Evolutionary conservation across 35 echinoderm and acorn worm species (phyloP), one percentile per base, ranked within the genome.

Genomic region (Ophiothrix spiculata): DNA sequence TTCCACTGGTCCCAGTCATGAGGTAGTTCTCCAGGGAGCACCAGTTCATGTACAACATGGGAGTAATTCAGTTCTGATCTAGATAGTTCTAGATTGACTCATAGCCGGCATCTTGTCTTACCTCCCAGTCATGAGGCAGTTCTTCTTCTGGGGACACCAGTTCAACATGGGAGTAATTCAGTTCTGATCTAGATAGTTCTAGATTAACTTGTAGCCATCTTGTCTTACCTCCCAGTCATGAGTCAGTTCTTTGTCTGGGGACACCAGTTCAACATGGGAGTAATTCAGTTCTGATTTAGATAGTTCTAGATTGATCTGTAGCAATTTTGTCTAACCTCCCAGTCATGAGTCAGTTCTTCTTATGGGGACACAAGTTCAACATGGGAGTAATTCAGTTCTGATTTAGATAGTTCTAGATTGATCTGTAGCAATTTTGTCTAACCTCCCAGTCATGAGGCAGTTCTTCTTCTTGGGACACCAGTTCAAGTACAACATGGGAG

Each of bases 91-190:
- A n/a, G n/a, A n/a, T n/a, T n/a, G 63, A 63, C 29, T 49, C 33
- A 36, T 88, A 60, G 37, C n/a, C n/a, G n/a, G n/a, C n/a, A n/a
- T n/a, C 23, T 40, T 10, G 16, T 37, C 85, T 40, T 80, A 93
- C 92, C 79, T 75, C n/a, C 92, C 92, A 93, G 63, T 93, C 92
- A 31, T 78, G 64, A 37, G 92, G 92, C 49, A 80, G 74, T 21
- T 89, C 87, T 23, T 76, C 82, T 1, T 88, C 77, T 39, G 92
- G 76, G 49, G 75, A 75, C 23, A 64, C 36, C 40, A 93, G 74
- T 39, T 93, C 92, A n/a, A 82, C 75, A 60, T 86, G 85, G 0
- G 80, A 69, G 64, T 75, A 93, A 31, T 63, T 74, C 37, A 89
- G 32, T 38, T 73, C 40, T 46, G 92, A 93, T 29, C 92, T 21